Percentiles rank a stretch among this genome's conserved stretches.
Conservation (phyloP, 2,113 vertebrate species). For the Aldabrachelys gigantea region DNA sequence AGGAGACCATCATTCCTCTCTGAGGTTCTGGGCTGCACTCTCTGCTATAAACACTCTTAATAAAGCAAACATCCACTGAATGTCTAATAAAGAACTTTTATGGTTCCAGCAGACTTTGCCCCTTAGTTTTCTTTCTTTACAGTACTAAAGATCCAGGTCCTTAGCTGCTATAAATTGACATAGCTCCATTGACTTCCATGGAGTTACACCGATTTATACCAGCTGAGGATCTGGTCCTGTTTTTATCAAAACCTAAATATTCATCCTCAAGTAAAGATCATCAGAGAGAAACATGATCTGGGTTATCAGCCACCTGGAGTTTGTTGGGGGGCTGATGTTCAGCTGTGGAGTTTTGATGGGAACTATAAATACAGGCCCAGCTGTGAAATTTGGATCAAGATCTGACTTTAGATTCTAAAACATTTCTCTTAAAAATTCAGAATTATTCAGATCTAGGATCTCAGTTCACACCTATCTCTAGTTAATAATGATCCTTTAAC, state of each 20-base stretch:
- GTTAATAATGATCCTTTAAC: slow-evolving; percentile 50
- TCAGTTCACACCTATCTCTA: slow-evolving; percentile 56
- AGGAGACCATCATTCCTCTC: neutral
- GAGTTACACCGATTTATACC: neutral
- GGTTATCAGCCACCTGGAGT: slow-evolving; percentile 19
- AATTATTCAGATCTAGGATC: slow-evolving; percentile 3
- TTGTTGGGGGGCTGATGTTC: neutral
- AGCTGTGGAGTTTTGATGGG: neutral
- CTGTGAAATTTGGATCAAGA: neutral
- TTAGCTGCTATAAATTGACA: neutral
- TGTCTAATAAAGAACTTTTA: slow-evolving; percentile 32
- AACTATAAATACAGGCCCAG: neutral
- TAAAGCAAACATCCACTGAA: neutral
- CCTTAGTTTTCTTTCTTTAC: neutral
- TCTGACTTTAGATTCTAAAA: slow-evolving; percentile 10
- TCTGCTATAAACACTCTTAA: slow-evolving; percentile 14
- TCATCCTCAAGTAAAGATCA: slow-evolving; percentile 14
- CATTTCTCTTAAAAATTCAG: slow-evolving; percentile 25
- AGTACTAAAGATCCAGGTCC: neutral
- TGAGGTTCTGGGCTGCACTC: slow-evolving; percentile 21
- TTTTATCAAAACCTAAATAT: neutral
- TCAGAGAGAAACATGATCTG: neutral
- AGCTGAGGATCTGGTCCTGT: neutral
- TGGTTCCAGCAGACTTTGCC: slow-evolving; percentile 19
- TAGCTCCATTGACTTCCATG: neutral